Evolutionary conservation across 2,888 invertebrate species (phyloP).

Genomic region (Drosophila limbata): DNA sequence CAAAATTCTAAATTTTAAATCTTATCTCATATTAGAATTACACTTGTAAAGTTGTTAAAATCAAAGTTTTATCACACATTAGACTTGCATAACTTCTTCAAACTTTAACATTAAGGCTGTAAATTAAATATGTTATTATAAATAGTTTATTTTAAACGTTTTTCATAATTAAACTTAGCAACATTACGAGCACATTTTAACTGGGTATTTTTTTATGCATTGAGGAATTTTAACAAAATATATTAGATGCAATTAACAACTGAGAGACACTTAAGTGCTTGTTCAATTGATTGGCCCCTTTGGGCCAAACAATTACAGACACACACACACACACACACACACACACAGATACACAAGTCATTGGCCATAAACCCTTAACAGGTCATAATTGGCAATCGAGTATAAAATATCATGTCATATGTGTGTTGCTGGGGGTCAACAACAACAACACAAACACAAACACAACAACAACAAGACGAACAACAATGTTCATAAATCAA

Average conservation of each 20-base stretch:
- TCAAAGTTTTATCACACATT: too few species aligned
- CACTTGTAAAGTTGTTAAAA: too few species aligned
- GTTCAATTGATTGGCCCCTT: constrained; percentile 47
- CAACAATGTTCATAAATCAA: constrained; percentile 63
- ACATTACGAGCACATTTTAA: not conserved
- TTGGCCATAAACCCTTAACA: constrained; percentile 65
- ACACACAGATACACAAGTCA: constrained; percentile 22
- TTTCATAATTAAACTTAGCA: not conserved
- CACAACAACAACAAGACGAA: constrained; percentile 17
- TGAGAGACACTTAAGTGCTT: constrained; percentile 41
- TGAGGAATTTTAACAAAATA: constrained; percentile 7
- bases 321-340: constrained; percentile 2
- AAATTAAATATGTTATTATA: too few species aligned
- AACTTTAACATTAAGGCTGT: too few species aligned
- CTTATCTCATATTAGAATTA: too few species aligned
- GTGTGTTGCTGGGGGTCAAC: constrained; percentile 47
- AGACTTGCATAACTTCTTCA: too few species aligned
- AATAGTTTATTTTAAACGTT: too few species aligned
- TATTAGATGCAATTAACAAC: constrained; percentile 39
- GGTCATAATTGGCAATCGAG: constrained; percentile 76
- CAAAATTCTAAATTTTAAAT: too few species aligned
- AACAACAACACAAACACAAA: constrained; percentile 51
- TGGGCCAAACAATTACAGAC: constrained; percentile 50
- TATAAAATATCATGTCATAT: constrained; percentile 70
- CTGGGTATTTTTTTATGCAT: not conserved